phyloP scores from a whole-genome alignment of 1,140 invertebrate genomes.

The Cecropterus lyciades region DNA sequence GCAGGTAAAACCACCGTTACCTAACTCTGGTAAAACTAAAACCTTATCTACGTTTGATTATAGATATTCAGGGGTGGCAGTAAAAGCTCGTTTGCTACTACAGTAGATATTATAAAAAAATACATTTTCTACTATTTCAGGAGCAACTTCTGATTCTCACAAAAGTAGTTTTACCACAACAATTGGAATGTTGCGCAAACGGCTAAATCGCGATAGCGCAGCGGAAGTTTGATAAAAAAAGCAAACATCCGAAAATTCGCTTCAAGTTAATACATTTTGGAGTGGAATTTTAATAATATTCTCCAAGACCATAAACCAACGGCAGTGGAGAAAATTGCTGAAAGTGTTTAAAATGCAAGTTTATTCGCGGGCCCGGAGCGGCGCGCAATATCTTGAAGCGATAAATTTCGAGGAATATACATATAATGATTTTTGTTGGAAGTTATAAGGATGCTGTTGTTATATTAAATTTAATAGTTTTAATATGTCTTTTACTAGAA shows the following conservation, averaged over 20 bases:
- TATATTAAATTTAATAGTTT: background rate
- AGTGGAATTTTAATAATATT: conserved; percentile 35
- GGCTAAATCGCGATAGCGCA: too few species aligned
- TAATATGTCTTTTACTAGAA: background rate
- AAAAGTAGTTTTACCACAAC: too few species aligned
- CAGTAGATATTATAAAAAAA: too few species aligned
- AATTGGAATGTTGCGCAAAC: too few species aligned
- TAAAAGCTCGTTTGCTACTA: too few species aligned
- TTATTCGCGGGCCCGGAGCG: conserved; percentile 8
- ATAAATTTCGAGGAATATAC: conserved; percentile 31
- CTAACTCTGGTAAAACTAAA: too few species aligned
- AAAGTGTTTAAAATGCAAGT: conserved; percentile 36
- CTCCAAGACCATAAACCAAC: conserved; percentile 23
- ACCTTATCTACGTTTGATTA: too few species aligned
- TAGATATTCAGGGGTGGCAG: too few species aligned
- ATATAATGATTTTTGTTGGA: conserved; percentile 26
- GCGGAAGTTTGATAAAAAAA: background rate
- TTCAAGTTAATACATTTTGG: conserved; percentile 22
- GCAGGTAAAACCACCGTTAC: too few species aligned
- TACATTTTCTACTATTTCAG: too few species aligned
- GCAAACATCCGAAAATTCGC: conserved; percentile 6
- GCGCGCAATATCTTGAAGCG: conserved; percentile 31
- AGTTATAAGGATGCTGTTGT: background rate
- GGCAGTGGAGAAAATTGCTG: conserved; percentile 35
- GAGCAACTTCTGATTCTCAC: too few species aligned